Evolutionary conservation across 2,797 vertebrate genomes (phyloP), one percentile per base, ranked within the genome.

Genomic region (Ceyx erithaca): DNA sequence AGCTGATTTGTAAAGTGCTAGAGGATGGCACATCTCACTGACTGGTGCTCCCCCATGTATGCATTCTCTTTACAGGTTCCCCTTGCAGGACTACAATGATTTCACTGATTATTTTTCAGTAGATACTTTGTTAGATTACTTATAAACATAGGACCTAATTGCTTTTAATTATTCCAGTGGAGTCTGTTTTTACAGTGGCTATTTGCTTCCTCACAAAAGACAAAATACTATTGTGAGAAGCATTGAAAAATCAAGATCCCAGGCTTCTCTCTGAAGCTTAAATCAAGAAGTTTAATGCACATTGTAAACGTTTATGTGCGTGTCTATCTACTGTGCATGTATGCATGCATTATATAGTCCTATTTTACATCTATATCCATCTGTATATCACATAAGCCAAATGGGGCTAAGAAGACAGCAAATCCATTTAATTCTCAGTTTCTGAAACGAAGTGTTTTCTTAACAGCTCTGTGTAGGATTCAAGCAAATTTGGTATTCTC

Each of bases 1-100:
- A 93, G 94, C 93, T 96, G 97, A 97, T 97, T 96, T 97, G 97
- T 96, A 96, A 97, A 97, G 95, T 90, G 96, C 94, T 88, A 46
- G 87, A 83, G 13, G 94, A 92, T 81, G 70, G 89, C 86, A 93
- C 88, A 87, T 95, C 92, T 93, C 68, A 37, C 76, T 97, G 96
- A 97, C 73, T 73, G 92, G 46, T 85, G 85, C 79, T 96, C 73
- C 45, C 91, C 63, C 43, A 41, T 16, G 94, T 37, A 58, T 90
- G 81, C 61, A 41, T 82, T 93, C 87, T 82, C 91, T 93, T 87
- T 82, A 77, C 80, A 84, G 83, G 94, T 93, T 88, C 89, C 73
- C 80, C 80, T 90, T 91, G 58, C 76, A 91, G 76, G 87, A 94
- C 94, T 94, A 92, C 64, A 89, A 94, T 62, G 92, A 96, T 95